These are phyloP conservation scores for Silurus meridionalis DNA, from an alignment of 2,113 vertebrate genomes.

Conservation along the genomic window DNA sequence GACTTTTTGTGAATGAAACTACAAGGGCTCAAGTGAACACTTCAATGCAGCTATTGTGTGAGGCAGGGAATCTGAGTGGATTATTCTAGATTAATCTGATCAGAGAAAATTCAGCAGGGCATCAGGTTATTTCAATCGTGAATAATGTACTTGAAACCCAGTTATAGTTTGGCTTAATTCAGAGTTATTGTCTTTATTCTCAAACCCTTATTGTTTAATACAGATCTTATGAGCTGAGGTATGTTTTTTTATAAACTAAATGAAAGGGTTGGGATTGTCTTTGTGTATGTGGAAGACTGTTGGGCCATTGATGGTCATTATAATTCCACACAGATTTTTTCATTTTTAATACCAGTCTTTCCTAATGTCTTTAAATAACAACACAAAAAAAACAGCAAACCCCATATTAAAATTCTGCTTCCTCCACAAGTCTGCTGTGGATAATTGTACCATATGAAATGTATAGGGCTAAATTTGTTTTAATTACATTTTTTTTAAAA, in stretches of 20 bases:
- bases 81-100: background rate
- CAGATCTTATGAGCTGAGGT: background rate
- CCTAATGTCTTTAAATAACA: background rate
- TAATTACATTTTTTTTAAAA: background rate
- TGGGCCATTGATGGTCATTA: background rate
- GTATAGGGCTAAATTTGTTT: background rate
- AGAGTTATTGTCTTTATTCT: background rate
- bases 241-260: background rate
- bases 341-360: background rate
- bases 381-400: background rate
- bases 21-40: conserved; percentile 38
- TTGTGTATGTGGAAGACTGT: background rate
- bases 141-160: background rate
- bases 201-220: background rate
- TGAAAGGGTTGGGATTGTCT: too few species aligned
- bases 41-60: conserved; percentile 29
- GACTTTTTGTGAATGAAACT: conserved; percentile 28
- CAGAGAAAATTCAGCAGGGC: background rate
- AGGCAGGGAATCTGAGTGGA: conserved; percentile 1
- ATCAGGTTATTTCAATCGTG: conserved; percentile 23
- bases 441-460: background rate
- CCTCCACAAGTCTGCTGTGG: conserved; percentile 9
- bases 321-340: background rate
- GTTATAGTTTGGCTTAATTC: background rate
- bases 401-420: background rate